phyloP scores from a whole-genome alignment of 2,113 vertebrate species.

The Silurus meridionalis region DNA sequence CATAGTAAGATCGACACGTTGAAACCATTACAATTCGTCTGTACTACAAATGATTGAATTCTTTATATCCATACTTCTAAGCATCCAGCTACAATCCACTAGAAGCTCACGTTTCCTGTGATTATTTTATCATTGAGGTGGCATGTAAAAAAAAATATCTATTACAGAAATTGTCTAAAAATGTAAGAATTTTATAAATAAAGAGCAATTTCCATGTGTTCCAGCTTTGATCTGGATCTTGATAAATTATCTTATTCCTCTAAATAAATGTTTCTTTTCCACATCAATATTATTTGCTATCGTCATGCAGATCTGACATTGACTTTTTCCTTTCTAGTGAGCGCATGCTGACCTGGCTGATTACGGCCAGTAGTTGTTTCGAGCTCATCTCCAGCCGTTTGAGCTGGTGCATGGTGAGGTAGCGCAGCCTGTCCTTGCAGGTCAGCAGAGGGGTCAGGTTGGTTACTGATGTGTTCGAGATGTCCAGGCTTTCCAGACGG shows the following conservation, averaged over 20 bases:
- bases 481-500: constrained; percentile 92
- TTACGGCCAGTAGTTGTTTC: constrained; percentile 88
- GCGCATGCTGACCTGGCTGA: constrained; percentile 67
- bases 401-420: constrained; percentile 94
- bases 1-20: too few relatives aligned
- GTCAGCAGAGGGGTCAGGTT: constrained; percentile 90
- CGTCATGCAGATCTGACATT: background rate
- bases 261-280: background rate
- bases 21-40: too few relatives aligned
- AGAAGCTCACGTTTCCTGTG: background rate
- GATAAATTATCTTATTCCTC: background rate
- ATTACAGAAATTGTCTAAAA: too few relatives aligned
- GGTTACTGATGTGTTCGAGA: constrained; percentile 96
- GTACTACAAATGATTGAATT: background rate
- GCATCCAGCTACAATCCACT: background rate
- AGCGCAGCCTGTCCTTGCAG: constrained; percentile 88
- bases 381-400: constrained; percentile 99
- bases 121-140: background rate
- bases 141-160: background rate
- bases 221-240: too few relatives aligned
- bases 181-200: too few relatives aligned
- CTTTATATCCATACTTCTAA: background rate
- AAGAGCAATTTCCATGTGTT: too few relatives aligned
- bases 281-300: background rate
- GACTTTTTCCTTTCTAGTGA: background rate